Conservation (phyloP, 1,140 invertebrate species). For the Holcopasites calliopsidis region DNA sequence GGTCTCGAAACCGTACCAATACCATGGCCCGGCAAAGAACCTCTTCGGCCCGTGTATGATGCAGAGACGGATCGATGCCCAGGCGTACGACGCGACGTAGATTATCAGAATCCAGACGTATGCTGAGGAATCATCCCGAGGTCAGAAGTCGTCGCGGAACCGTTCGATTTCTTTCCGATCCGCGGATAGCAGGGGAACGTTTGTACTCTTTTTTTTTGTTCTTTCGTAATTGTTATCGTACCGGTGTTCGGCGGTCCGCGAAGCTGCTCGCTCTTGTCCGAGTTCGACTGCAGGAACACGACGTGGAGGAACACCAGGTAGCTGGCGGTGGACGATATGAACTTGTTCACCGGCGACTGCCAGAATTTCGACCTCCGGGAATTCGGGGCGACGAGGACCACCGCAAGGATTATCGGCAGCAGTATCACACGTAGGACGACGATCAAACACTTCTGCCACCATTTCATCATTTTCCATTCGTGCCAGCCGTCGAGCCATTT, state of each 20-base stretch:
- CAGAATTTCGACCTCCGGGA: slow-evolving; percentile 74
- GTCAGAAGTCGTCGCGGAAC: neutral
- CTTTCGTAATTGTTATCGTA: slow-evolving; percentile 39
- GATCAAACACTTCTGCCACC: slow-evolving; percentile 66
- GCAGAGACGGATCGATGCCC: slow-evolving; percentile 79
- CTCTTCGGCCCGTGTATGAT: slow-evolving; percentile 78
- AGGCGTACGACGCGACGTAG: slow-evolving; percentile 76
- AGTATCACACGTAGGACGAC: slow-evolving; percentile 74
- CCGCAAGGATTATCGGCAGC: slow-evolving; percentile 77
- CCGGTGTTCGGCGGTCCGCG: slow-evolving; percentile 80
- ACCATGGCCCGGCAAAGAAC: slow-evolving; percentile 80
- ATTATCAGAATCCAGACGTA: slow-evolving; percentile 76
- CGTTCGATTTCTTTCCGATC: neutral
- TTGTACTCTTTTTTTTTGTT: neutral
- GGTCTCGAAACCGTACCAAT: slow-evolving; percentile 77
- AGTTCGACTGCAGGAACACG: slow-evolving; percentile 81
- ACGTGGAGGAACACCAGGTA: slow-evolving; percentile 83
- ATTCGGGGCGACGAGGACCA: slow-evolving; percentile 76
- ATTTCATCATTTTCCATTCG: slow-evolving; percentile 79
- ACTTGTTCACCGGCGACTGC: slow-evolving; percentile 81
- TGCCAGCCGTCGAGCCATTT: slow-evolving; percentile 82
- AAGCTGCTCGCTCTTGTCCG: slow-evolving; percentile 79
- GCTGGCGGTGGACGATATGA: slow-evolving; percentile 82
- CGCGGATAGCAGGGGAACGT: neutral
- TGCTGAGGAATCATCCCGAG: slow-evolving; percentile 60